phyloP scores from a whole-genome alignment of 2,113 vertebrate genomes.

The Nibea albiflora region DNA sequence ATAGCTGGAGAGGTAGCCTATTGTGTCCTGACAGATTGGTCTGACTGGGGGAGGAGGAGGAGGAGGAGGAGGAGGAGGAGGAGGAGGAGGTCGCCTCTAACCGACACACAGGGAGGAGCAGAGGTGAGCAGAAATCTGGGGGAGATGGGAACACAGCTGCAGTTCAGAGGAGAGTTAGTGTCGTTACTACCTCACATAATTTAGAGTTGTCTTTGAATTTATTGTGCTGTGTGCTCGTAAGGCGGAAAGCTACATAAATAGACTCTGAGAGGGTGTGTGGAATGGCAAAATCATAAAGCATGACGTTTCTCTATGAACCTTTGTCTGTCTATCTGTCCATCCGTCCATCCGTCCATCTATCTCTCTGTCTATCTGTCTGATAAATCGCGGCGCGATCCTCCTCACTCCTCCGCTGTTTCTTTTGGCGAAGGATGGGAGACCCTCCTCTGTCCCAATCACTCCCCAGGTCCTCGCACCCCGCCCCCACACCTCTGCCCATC shows the following conservation, averaged over 20 bases:
- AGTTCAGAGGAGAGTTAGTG: constrained; percentile 66
- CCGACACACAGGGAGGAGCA: constrained; percentile 75
- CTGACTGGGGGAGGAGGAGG: constrained; percentile 77
- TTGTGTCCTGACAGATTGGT: constrained; percentile 88
- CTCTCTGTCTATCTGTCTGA: constrained; percentile 31
- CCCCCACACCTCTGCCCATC: constrained; percentile 74
- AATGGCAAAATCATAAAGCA: constrained; percentile 14
- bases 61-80: constrained; percentile 55
- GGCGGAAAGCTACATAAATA: constrained; percentile 12
- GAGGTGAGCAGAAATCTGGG: constrained; percentile 77
- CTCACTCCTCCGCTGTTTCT: constrained; percentile 67
- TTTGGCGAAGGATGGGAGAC: constrained; percentile 65
- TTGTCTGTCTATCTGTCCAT: constrained; percentile 9
- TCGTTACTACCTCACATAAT: constrained; percentile 59
- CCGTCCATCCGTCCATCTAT: constrained; percentile 24
- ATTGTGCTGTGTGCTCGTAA: neutral
- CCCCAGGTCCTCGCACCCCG: constrained; percentile 56
- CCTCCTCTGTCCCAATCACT: constrained; percentile 65
- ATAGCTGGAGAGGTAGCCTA: constrained; percentile 85
- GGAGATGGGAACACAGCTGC: constrained; percentile 79
- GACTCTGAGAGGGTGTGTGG: neutral
- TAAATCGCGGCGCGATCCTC: constrained; percentile 60
- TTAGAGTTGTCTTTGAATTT: constrained; percentile 40
- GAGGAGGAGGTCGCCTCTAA: constrained; percentile 61
- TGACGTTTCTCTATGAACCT: neutral